phyloP scores from a whole-genome alignment of 2,888 invertebrate genomes.

The Drosophila prostipennis region DNA sequence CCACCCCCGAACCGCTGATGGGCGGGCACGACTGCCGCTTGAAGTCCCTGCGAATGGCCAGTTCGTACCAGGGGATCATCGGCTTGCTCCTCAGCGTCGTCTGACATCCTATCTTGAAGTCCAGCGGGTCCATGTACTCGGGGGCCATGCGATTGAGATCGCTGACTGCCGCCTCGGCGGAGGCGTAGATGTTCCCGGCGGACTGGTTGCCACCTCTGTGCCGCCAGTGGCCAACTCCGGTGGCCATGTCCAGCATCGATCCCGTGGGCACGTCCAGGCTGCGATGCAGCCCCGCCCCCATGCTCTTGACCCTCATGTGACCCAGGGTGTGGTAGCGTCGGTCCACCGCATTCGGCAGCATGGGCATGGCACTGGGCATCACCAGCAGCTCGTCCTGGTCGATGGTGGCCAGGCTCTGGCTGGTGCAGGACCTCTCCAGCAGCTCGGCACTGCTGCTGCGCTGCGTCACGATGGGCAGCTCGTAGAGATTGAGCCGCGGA shows the following conservation, averaged over 20 bases:
- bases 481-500: conserved; percentile 66
- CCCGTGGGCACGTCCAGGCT: conserved; percentile 76
- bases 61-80: conserved; percentile 94
- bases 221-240: conserved; percentile 49
- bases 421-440: conserved; percentile 81
- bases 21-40: conserved; percentile 93
- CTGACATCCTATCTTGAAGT: conserved; percentile 89
- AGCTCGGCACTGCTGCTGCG: conserved; percentile 83
- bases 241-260: conserved; percentile 77
- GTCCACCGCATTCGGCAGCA: conserved; percentile 80
- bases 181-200: conserved; percentile 81
- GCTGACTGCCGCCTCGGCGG: conserved; percentile 77
- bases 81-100: conserved; percentile 88
- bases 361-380: conserved; percentile 82
- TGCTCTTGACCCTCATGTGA: conserved; percentile 83
- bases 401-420: conserved; percentile 79
- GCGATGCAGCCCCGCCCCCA: conserved; percentile 80
- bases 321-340: conserved; percentile 83
- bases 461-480: conserved; percentile 78
- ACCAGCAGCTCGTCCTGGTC: conserved; percentile 82
- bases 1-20: conserved; percentile 81
- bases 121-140: conserved; percentile 85
- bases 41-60: conserved; percentile 90
- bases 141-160: conserved; percentile 80
- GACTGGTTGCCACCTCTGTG: conserved; percentile 75